Base-by-base conservation (phyloP, 1,140 invertebrate genomes). In the Sarcophaga peregrina region DNA sequence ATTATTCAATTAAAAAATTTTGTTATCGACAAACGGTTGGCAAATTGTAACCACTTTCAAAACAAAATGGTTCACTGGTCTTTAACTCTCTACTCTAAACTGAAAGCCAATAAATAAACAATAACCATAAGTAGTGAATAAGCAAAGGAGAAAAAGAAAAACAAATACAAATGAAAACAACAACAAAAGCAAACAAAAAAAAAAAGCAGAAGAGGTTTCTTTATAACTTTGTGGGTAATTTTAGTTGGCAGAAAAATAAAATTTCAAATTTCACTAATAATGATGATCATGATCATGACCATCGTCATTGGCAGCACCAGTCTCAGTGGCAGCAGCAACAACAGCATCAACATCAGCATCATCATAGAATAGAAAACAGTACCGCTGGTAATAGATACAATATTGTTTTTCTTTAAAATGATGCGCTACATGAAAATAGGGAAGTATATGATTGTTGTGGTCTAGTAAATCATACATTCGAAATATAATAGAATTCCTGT, bases 281-380 rank as follows among this genome's bases (percentile, higher is more conserved):
- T 78, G 75, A 78, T 78, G 74, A 46, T 76, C 74, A 76, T 76
- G 75, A 78, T 78, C 75, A 50, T 78, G 75, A 78, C 75, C 75
- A 78, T 78, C 62, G 20, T 25, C 62, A 68, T 7, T 15, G n/a
- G 54, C 54, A 58, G 25, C 25, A 37, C 25, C 25, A 37, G 25
- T 37, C 25, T 37, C 25, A 37, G 25, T 37, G 25, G 25, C 25
- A 2, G 25, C 25, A 37, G 25, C 25, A 37, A 7, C 54, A n/a
- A n/a, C 54, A 58, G 15, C 54, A 58, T 58, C n/a, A 15, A n/a
- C n/a, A n/a, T 58, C 52, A n/a, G 15, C 54, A 58, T 15, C 54
- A 58, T 58, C n/a, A n/a, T 68, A 68, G 62, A 68, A 68, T 25
- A 68, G 17, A 25, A 68, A 68, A 58, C 13, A 58, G n/a, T n/a